phyloP scores from a whole-genome alignment of 1,140 invertebrate species.

The Trichonephila clavipes region DNA sequence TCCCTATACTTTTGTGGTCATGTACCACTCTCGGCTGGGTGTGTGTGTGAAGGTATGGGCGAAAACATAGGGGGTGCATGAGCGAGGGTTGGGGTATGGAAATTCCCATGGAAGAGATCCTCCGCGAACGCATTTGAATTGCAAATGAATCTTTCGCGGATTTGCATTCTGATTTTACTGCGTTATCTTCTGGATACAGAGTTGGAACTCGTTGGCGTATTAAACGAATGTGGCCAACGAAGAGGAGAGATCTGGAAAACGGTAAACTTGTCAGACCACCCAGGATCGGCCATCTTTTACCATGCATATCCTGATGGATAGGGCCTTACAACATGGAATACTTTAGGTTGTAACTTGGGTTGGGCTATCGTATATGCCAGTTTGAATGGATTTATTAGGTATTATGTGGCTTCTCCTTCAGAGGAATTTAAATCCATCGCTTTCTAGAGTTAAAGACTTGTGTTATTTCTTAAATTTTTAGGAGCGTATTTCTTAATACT shows the following conservation, averaged over 20 bases:
- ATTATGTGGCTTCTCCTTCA: background rate
- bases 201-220: conserved; percentile 18
- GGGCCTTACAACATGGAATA: background rate
- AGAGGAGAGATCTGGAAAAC: background rate
- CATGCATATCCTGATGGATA: conserved; percentile 32
- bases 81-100: background rate
- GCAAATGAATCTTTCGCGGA: conserved; percentile 48
- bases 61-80: background rate
- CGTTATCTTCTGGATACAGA: conserved; percentile 24
- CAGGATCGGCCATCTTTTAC: conserved; percentile 31
- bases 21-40: background rate
- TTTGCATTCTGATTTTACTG: conserved; percentile 45
- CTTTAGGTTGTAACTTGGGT: background rate
- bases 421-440: background rate
- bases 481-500: background rate
- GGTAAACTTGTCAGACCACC: conserved; percentile 19
- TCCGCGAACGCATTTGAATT: conserved; percentile 15
- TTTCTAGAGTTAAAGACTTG: background rate
- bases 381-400: background rate
- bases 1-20: background rate
- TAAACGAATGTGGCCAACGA: background rate
- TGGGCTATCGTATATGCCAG: background rate
- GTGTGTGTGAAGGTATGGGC: background rate
- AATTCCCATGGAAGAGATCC: conserved; percentile 19
- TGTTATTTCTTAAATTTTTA: background rate